These are phyloP conservation scores for Trichoplusia ni DNA, from an alignment of 1,140 invertebrate species.

Conservation along the genomic window DNA sequence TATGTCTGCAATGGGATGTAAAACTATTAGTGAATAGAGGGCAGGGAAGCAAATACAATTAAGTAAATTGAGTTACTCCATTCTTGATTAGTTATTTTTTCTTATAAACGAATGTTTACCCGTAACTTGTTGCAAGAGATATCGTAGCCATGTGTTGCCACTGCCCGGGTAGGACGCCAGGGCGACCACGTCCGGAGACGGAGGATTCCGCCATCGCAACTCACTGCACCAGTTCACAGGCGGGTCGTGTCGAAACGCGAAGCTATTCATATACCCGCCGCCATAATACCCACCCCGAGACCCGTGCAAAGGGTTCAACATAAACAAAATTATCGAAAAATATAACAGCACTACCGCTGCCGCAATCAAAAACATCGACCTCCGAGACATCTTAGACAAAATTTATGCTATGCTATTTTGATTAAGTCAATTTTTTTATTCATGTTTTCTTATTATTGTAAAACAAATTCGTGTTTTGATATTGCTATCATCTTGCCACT, in stretches of 20 bases:
- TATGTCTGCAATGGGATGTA: neutral
- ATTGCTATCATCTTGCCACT: neutral
- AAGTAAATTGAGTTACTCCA: too few relatives aligned
- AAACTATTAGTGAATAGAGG: too few relatives aligned
- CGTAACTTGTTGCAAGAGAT: constrained; percentile 89
- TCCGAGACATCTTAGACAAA: constrained; percentile 58
- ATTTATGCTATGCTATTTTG: neutral
- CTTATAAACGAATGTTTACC: constrained; percentile 74
- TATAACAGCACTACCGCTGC: constrained; percentile 61
- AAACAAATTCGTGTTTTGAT: constrained; percentile 9
- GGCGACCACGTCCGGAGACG: constrained; percentile 75
- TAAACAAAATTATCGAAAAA: constrained; percentile 72
- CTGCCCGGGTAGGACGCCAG: constrained; percentile 90
- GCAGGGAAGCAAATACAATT: too few relatives aligned
- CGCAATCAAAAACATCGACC: constrained; percentile 60
- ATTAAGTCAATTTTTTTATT: constrained; percentile 18
- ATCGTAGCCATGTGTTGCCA: constrained; percentile 91
- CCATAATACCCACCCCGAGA: constrained; percentile 51
- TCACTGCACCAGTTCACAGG: constrained; percentile 67
- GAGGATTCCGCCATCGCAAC: constrained; percentile 53
- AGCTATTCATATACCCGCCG: constrained; percentile 54
- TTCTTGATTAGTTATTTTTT: too few relatives aligned
- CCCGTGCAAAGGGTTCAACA: constrained; percentile 64
- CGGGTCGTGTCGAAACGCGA: constrained; percentile 51
- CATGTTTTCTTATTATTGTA: neutral